A percentile compares a stretch with the other conserved stretches of the same genome.
phyloP scores from a whole-genome alignment of 2,888 invertebrate species.

The Pseudococcus longispinus region DNA sequence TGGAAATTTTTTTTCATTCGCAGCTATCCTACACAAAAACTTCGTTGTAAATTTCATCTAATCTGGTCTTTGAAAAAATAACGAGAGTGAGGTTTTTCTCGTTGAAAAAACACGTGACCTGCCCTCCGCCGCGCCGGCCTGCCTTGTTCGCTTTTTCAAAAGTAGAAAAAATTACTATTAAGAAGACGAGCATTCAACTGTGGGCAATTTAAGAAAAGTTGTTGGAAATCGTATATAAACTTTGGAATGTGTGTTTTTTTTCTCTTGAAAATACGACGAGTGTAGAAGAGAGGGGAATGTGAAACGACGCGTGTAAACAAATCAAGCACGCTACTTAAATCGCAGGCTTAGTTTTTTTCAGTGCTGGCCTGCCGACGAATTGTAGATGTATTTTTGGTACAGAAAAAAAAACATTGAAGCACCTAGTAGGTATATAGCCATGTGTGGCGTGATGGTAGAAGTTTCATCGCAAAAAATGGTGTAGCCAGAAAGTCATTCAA shows the following conservation, averaged over 20 bases:
- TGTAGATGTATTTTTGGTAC: not conserved
- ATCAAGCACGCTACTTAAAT: not conserved
- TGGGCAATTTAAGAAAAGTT: constrained; percentile 3
- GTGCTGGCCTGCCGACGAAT: not conserved
- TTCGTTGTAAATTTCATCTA: not conserved
- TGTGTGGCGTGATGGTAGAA: too few species aligned
- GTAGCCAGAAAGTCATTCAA: too few species aligned
- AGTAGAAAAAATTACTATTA: not conserved
- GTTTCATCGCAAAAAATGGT: too few species aligned
- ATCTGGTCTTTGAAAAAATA: not conserved
- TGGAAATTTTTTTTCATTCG: not conserved
- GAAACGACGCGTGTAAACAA: constrained; percentile 28
- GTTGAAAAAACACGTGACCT: not conserved
- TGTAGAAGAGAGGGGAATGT: not conserved
- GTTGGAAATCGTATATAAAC: not conserved
- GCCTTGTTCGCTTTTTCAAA: not conserved
- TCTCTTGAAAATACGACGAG: not conserved
- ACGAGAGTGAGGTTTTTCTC: not conserved
- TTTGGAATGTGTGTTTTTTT: not conserved
- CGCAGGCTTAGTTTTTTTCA: not conserved
- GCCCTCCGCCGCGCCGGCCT: not conserved
- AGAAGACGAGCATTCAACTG: constrained; percentile 1
- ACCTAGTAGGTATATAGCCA: too few species aligned
- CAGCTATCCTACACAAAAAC: not conserved
- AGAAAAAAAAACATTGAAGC: too few species aligned